These are phyloP conservation scores for Martes flavigula DNA, from an alignment of 2,797 vertebrate genomes.

Conservation along the genomic window DNA sequence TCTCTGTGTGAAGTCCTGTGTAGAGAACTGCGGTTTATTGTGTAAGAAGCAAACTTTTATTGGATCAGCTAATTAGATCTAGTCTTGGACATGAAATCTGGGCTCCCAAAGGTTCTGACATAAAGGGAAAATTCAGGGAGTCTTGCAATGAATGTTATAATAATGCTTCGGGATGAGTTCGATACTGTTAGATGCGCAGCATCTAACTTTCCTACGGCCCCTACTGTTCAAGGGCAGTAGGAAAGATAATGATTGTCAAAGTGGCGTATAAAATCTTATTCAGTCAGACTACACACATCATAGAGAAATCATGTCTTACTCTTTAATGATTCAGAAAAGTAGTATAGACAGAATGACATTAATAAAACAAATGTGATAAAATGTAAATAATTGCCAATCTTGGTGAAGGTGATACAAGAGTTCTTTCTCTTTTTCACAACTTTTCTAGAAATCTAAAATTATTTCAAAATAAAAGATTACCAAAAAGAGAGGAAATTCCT, in stretches of 20 bases:
- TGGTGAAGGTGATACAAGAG: background rate
- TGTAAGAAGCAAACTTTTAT: background rate
- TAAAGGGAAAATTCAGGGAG: background rate
- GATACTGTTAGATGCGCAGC: background rate
- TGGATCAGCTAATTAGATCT: background rate
- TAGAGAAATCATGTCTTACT: background rate
- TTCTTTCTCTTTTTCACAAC: background rate
- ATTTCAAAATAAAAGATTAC: background rate
- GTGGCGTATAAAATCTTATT: background rate
- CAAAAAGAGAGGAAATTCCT: background rate
- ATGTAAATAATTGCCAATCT: background rate
- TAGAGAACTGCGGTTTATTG: background rate
- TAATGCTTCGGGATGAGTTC: background rate
- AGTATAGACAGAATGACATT: background rate
- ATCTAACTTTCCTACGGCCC: too few relatives aligned
- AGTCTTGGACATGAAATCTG: background rate
- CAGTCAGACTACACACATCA: background rate
- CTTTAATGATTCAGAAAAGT: background rate
- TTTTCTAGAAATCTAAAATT: background rate
- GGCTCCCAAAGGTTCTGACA: background rate
- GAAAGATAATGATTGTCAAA: background rate
- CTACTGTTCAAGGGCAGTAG: background rate
- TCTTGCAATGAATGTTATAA: background rate
- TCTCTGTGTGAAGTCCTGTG: background rate
- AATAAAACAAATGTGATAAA: background rate